These are phyloP conservation scores for Danio kyathit DNA, from an alignment of 2,797 vertebrate genomes.

Conservation along the genomic window DNA sequence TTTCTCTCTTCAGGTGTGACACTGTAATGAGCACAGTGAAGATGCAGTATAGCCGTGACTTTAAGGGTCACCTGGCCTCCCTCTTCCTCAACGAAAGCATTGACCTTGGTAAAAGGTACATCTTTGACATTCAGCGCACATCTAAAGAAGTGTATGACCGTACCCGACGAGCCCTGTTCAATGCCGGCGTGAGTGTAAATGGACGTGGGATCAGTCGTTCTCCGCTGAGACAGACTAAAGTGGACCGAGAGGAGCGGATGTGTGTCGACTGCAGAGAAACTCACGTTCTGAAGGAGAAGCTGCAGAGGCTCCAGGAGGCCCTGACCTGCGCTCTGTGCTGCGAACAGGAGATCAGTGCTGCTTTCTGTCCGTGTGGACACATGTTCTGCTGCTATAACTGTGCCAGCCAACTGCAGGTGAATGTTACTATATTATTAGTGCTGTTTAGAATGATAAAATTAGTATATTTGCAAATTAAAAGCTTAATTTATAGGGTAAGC, in stretches of 20 bases:
- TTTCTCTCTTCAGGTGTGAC: conserved; percentile 85
- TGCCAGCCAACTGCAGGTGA: conserved; percentile 85
- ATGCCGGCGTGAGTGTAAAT: conserved; percentile 82
- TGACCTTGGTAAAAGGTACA: conserved; percentile 87
- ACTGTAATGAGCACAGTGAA: conserved; percentile 96
- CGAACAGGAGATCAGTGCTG: conserved; percentile 83
- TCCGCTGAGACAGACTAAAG: conserved; percentile 46
- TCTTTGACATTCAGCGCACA: conserved; percentile 88
- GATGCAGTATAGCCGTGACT: conserved; percentile 99
- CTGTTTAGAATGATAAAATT: not conserved
- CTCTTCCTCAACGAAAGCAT: conserved; percentile 97
- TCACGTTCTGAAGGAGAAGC: conserved; percentile 80
- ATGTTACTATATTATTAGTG: not conserved
- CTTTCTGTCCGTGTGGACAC: conserved; percentile 89
- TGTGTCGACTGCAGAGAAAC: conserved; percentile 83
- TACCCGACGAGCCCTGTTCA: conserved; percentile 84
- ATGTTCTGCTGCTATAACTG: conserved; percentile 86
- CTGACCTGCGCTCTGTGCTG: conserved; percentile 87
- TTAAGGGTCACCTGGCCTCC: conserved; percentile 96
- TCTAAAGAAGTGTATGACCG: conserved; percentile 89
- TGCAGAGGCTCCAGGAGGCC: conserved; percentile 84
- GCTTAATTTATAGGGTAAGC: not conserved
- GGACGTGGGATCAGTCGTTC: conserved; percentile 76
- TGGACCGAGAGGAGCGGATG: conserved; percentile 57
- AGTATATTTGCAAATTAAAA: not conserved